These are phyloP conservation scores for Labeo calbasu DNA, from an alignment of 2,797 vertebrate species.

Conservation along the genomic window DNA sequence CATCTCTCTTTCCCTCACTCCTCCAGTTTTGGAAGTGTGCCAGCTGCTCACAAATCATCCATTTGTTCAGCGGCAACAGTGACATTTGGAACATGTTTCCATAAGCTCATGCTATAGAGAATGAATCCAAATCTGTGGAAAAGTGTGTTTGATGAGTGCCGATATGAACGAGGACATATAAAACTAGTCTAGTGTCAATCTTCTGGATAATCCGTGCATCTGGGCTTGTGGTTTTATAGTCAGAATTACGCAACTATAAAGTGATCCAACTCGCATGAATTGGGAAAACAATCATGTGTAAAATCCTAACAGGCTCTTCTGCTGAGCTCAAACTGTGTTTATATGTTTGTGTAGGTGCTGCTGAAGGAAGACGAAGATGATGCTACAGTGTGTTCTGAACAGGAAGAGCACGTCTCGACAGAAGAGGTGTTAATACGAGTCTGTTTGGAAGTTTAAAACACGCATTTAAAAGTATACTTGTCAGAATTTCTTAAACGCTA, in stretches of 20 bases:
- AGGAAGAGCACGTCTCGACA: not conserved
- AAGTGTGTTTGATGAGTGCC: conserved; percentile 33
- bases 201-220: not conserved
- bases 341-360: conserved; percentile 47
- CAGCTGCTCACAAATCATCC: conserved; percentile 68
- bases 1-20: conserved; percentile 45
- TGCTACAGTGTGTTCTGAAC: conserved; percentile 9
- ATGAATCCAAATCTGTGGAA: conserved; percentile 54
- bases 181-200: not conserved
- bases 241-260: conserved; percentile 1
- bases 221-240: not conserved
- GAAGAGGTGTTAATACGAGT: not conserved
- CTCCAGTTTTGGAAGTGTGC: conserved; percentile 58
- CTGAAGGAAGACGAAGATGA: conserved; percentile 34
- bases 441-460: conserved; percentile 24
- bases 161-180: not conserved
- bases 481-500: not conserved
- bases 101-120: conserved; percentile 72
- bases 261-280: not conserved
- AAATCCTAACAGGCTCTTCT: conserved; percentile 8
- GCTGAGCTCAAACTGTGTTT: conserved; percentile 27
- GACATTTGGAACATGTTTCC: conserved; percentile 76
- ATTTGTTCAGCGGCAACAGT: conserved; percentile 70
- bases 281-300: not conserved
- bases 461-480: not conserved